Evolutionary conservation across 2,113 vertebrate genomes (phyloP).

Genomic region (Lipotes vexillifer): DNA sequence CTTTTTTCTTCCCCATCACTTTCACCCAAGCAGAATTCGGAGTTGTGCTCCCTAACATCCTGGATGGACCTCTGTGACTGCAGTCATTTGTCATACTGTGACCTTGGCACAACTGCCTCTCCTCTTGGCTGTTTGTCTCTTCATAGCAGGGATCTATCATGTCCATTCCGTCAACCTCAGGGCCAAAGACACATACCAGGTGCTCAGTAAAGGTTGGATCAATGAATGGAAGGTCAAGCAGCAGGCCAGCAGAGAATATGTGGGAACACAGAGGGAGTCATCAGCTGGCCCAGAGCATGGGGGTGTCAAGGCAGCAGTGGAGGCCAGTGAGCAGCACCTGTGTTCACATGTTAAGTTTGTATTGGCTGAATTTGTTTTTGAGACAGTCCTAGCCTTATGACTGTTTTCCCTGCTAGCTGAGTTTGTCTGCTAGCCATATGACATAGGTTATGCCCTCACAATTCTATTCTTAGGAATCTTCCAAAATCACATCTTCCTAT

Average conservation of each 20-base stretch:
- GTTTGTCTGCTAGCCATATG: not conserved
- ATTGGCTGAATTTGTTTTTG: not conserved
- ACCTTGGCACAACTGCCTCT: not conserved
- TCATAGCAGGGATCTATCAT: not conserved
- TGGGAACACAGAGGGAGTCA: fast-evolving
- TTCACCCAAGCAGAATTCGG: not conserved
- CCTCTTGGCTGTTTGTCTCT: not conserved
- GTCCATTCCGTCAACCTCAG: not conserved
- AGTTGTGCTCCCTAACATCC: not conserved
- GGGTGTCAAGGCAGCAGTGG: not conserved
- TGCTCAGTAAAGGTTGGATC: not conserved
- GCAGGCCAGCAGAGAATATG: not conserved
- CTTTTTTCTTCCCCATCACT: not conserved
- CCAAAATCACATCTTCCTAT: not conserved
- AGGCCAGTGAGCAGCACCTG: not conserved
- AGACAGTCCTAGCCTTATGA: not conserved
- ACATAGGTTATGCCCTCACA: not conserved
- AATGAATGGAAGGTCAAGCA: not conserved
- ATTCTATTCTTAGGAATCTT: not conserved
- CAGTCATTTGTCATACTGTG: not conserved
- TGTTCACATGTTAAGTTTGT: not conserved
- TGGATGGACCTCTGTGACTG: not conserved
- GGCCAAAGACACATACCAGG: not conserved
- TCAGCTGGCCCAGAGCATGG: not conserved
- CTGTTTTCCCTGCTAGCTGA: not conserved